These are phyloP conservation scores for Drosophila gunungcola DNA, from an alignment of 1,140 invertebrate species.

Conservation along the genomic window DNA sequence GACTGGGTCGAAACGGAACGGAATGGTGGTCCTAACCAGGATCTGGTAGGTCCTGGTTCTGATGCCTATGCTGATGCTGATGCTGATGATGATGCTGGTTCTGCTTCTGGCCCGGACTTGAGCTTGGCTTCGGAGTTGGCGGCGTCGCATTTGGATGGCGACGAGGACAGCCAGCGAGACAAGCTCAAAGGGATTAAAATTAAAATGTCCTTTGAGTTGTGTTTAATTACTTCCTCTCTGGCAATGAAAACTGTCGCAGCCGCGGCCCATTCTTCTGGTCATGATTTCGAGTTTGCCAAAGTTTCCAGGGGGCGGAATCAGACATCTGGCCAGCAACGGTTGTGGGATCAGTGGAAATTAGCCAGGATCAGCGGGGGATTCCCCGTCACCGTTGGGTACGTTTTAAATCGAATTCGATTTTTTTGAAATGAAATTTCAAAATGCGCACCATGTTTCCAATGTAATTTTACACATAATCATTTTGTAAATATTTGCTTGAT, in stretches of 20 bases:
- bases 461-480: too few relatives aligned
- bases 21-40: slow-evolving; percentile 2
- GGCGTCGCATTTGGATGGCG: slow-evolving; percentile 74
- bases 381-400: background rate
- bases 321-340: slow-evolving; percentile 3
- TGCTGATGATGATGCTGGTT: background rate
- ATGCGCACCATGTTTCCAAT: too few relatives aligned
- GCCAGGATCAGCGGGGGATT: slow-evolving; percentile 3
- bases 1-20: slow-evolving; percentile 12
- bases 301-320: slow-evolving; percentile 4
- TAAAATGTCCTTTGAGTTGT: slow-evolving; percentile 83
- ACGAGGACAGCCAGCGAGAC: slow-evolving; percentile 79
- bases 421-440: background rate
- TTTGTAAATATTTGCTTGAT: too few relatives aligned
- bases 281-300: slow-evolving; percentile 45
- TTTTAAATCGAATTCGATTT: background rate
- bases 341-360: slow-evolving; percentile 4
- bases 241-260: slow-evolving; percentile 50
- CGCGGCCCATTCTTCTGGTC: slow-evolving; percentile 7
- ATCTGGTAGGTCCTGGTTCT: slow-evolving; percentile 1
- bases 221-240: slow-evolving; percentile 80
- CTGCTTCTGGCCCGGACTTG: slow-evolving; percentile 2
- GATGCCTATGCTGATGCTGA: too few relatives aligned
- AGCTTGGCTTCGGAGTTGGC: slow-evolving; percentile 23
- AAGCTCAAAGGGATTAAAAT: slow-evolving; percentile 83